Base-by-base conservation (phyloP, 2,888 invertebrate genomes). In the Tortricodes alternella region DNA sequence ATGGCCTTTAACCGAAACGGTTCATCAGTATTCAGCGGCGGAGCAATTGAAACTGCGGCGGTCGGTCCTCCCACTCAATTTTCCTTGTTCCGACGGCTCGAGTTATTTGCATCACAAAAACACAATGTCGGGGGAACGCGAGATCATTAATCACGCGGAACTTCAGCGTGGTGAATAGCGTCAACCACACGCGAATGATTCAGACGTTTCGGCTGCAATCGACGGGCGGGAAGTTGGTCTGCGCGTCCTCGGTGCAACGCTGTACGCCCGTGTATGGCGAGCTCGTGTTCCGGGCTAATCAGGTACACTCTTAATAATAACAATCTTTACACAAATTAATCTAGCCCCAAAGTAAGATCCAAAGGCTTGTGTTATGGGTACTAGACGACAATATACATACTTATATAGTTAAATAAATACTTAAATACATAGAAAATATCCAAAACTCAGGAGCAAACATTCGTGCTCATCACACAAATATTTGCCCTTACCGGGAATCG, bases 21-120 rank as follows among this genome's bases (percentile, higher is more conserved):
- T 86, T 87, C 86, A 89, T 89, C 86, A 88, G 87, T 86, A 88
- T 88, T 89, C 89, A 85, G 84, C 82, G 82, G 83, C 71, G 74
- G 74, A 85, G 86, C 87, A 89, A 89, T 89, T 88, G 89, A 88
- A 89, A 89, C 85, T 87, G 85, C 81, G 87, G 83, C 79, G 77
- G 82, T 82, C 81, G 78, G 83, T 78, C 85, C 86, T 85, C 85
- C 85, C 85, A 83, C 88, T 85, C 85, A 87, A 88, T 88, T 88
- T 85, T 85, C 85, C 87, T 85, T 85, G 87, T 88, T 87, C 86
- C 88, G 87, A 83, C 83, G 83, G 83, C 83, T 85, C 82, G 81
- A 88, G 86, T 88, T 86, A 89, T 89, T 89, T 89, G 89, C 89
- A 89, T 89, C 88, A 89, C 89, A 89, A 89, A 89, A 89, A 89